phyloP scores from a whole-genome alignment of 2,113 vertebrate genomes.

The Petrocephalus microphthalmus region DNA sequence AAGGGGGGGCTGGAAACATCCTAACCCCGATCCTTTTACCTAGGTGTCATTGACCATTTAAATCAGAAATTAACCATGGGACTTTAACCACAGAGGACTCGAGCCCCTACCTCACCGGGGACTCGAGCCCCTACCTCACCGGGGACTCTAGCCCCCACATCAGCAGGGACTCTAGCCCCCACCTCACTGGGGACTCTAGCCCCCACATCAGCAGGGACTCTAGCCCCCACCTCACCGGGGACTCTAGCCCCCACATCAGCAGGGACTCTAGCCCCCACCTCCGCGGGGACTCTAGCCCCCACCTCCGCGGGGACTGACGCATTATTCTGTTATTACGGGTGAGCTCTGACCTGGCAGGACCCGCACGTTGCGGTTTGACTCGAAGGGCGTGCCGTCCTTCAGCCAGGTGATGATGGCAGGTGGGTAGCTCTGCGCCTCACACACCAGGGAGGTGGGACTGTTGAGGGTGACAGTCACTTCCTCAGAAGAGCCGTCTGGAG shows the following conservation, averaged over 20 bases:
- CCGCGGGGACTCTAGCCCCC: neutral
- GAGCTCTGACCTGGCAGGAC: slow-evolving; percentile 80
- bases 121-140: neutral
- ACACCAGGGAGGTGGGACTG: slow-evolving; percentile 82
- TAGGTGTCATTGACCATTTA: neutral
- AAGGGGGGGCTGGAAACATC: neutral
- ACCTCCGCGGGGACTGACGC: neutral
- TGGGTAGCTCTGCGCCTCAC: slow-evolving; percentile 88
- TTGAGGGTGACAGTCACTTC: slow-evolving; percentile 81
- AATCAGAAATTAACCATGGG: neutral
- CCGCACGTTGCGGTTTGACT: slow-evolving; percentile 71
- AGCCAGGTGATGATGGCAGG: slow-evolving; percentile 86
- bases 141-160: neutral
- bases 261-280: neutral
- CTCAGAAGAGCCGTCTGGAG: slow-evolving; percentile 64
- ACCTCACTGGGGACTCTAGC: neutral
- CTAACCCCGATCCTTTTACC: neutral
- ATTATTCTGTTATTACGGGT: neutral
- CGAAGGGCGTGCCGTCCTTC: slow-evolving; percentile 75
- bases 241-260: neutral
- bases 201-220: neutral
- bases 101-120: too few species aligned
- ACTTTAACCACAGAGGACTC: too few species aligned
- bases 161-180: too few species aligned
- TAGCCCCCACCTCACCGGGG: too few species aligned